These are phyloP conservation scores for Camelus dromedarius DNA, from an alignment of 2,113 vertebrate species.

Conservation along the genomic window DNA sequence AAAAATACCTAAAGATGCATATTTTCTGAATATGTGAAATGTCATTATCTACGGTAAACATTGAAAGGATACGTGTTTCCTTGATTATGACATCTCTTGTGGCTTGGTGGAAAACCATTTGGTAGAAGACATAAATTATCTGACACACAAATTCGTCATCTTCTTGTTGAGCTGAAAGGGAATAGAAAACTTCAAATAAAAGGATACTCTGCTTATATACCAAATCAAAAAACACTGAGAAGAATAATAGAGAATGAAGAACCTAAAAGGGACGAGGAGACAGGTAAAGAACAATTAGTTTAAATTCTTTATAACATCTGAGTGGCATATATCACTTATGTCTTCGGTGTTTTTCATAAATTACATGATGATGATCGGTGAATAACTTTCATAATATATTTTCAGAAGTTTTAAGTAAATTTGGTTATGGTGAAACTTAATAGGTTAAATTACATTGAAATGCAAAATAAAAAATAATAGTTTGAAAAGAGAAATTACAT, in stretches of 20 bases:
- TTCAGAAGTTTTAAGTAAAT: constrained; percentile 37
- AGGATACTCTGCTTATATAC: neutral
- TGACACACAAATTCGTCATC: constrained; percentile 99
- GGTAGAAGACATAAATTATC: constrained; percentile 99
- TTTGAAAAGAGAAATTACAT: constrained; percentile 1
- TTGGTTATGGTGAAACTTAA: neutral
- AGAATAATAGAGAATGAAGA: neutral
- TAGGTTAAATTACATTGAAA: constrained; percentile 13
- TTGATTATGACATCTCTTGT: constrained; percentile 99
- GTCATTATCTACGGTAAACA: neutral
- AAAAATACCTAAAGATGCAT: neutral
- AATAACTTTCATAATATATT: constrained; percentile 34
- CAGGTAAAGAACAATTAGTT: neutral
- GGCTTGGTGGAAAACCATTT: constrained; percentile 99
- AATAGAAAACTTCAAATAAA: constrained; percentile 54
- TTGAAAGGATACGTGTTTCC: constrained; percentile 96
- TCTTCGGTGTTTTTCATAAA: neutral
- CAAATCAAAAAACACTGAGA: neutral
- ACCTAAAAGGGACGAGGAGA: neutral
- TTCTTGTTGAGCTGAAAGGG: constrained; percentile 93
- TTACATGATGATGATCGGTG: neutral
- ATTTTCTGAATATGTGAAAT: constrained; percentile 3
- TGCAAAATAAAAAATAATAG: neutral
- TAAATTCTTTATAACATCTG: constrained; percentile 1
- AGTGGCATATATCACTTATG: neutral